Conservation (phyloP, 2,797 vertebrate species). For the Sebastes elongatus region DNA sequence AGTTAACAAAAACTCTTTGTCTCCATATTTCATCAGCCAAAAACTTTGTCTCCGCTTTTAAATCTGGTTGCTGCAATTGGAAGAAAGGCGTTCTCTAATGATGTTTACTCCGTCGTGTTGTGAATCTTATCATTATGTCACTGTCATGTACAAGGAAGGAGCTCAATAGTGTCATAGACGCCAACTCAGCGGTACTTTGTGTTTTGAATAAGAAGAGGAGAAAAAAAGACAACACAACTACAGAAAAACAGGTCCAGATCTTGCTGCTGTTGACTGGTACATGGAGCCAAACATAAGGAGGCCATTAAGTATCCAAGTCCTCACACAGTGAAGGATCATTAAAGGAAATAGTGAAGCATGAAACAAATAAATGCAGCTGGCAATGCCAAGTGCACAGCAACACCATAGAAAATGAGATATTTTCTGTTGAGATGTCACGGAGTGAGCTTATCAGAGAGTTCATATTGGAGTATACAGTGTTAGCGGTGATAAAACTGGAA, state of each 20-base stretch:
- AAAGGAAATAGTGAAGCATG: constrained; percentile 65
- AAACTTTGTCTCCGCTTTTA: constrained; percentile 2
- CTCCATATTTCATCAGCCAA: neutral
- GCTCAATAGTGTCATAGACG: neutral
- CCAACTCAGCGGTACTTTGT: constrained; percentile 12
- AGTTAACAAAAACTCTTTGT: neutral
- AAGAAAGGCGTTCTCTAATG: constrained; percentile 19
- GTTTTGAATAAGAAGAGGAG: constrained; percentile 4
- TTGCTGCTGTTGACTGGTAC: constrained; percentile 46
- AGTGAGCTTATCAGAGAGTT: constrained; percentile 27
- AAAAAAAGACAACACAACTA: neutral
- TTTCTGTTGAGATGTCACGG: constrained; percentile 39
- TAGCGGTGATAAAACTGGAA: constrained; percentile 3
- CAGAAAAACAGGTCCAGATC: constrained; percentile 28
- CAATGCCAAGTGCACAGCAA: constrained; percentile 26
- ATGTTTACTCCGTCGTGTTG: constrained; percentile 18
- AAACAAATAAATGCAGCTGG: constrained; percentile 54
- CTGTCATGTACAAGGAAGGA: constrained; percentile 10
- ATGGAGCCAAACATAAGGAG: constrained; percentile 46
- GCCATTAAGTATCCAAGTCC: constrained; percentile 54
- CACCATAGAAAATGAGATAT: constrained; percentile 17
- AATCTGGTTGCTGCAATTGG: constrained; percentile 3
- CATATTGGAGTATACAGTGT: constrained; percentile 5
- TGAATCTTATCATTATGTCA: constrained; percentile 22
- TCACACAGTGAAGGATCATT: constrained; percentile 58